Percentiles rank a stretch among this genome's conserved stretches.
phyloP scores from a whole-genome alignment of 2,797 vertebrate species.

The Notoglanidium macrostoma region DNA sequence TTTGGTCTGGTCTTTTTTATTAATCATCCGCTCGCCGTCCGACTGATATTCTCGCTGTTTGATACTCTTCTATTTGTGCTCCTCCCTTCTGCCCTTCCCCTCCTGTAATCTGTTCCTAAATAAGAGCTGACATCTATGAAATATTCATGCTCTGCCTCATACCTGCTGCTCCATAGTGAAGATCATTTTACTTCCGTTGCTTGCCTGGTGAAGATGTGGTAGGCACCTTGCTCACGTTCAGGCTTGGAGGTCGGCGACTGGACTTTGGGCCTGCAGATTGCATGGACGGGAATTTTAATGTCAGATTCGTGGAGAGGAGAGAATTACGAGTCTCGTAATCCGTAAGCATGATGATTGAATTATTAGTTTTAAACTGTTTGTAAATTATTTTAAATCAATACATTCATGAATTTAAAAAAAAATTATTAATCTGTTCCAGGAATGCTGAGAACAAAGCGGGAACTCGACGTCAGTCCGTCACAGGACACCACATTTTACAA shows the following conservation, averaged over 20 bases:
- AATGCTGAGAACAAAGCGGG: neutral
- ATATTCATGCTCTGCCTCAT: constrained; percentile 54
- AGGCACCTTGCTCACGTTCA: constrained; percentile 11
- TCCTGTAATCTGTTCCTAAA: constrained; percentile 55
- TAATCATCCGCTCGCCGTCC: constrained; percentile 33
- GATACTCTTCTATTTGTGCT: constrained; percentile 22
- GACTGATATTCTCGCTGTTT: constrained; percentile 18
- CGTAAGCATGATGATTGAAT: neutral
- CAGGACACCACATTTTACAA: neutral
- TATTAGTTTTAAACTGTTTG: too few relatives aligned
- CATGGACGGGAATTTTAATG: neutral
- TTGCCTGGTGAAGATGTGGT: constrained; percentile 32
- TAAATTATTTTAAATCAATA: neutral
- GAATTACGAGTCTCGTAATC: neutral
- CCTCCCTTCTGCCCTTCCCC: constrained; percentile 32
- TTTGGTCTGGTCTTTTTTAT: constrained; percentile 19
- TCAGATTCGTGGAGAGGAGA: neutral
- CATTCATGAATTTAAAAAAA: neutral
- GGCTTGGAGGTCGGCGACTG: neutral
- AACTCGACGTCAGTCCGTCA: neutral
- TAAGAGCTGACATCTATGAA: constrained; percentile 57
- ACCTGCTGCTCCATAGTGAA: neutral
- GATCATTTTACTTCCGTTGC: constrained; percentile 40
- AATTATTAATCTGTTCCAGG: too few relatives aligned
- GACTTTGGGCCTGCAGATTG: neutral